These are phyloP conservation scores for Arenaria interpres DNA, from an alignment of 2,113 vertebrate genomes.

Conservation along the genomic window DNA sequence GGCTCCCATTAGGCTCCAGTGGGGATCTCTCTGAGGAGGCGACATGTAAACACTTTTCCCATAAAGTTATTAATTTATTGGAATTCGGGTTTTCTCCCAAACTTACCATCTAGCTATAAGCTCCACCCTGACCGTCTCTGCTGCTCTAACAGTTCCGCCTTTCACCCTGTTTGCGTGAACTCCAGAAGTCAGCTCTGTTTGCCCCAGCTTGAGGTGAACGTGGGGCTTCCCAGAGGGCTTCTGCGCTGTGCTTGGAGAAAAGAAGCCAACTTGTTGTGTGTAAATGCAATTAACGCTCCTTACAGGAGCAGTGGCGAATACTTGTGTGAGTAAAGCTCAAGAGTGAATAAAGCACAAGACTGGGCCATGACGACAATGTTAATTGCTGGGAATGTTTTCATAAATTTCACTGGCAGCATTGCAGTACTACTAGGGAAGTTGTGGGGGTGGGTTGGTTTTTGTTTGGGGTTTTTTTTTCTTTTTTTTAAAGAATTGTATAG, in stretches of 20 bases:
- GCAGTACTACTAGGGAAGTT: background rate
- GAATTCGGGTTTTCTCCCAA: background rate
- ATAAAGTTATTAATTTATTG: background rate
- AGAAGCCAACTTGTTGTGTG: rapidly evolving
- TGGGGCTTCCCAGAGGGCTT: background rate
- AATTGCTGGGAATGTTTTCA: background rate
- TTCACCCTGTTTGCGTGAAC: background rate
- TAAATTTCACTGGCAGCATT: background rate
- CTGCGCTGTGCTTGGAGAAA: background rate
- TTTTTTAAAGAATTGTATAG: background rate
- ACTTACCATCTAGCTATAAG: rapidly evolving
- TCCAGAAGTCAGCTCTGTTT: background rate
- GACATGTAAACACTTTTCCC: rapidly evolving
- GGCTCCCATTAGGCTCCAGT: background rate
- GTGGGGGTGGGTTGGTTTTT: background rate
- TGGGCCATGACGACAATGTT: too few relatives aligned
- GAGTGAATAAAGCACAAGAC: background rate
- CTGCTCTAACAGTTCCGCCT: background rate
- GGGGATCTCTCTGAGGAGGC: background rate
- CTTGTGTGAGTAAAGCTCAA: background rate
- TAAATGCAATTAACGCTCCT: background rate
- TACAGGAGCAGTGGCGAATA: background rate
- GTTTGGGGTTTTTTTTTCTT: background rate
- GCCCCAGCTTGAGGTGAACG: background rate
- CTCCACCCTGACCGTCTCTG: background rate